phyloP scores from a whole-genome alignment of 2,888 invertebrate species.

The Plebejus melissa region DNA sequence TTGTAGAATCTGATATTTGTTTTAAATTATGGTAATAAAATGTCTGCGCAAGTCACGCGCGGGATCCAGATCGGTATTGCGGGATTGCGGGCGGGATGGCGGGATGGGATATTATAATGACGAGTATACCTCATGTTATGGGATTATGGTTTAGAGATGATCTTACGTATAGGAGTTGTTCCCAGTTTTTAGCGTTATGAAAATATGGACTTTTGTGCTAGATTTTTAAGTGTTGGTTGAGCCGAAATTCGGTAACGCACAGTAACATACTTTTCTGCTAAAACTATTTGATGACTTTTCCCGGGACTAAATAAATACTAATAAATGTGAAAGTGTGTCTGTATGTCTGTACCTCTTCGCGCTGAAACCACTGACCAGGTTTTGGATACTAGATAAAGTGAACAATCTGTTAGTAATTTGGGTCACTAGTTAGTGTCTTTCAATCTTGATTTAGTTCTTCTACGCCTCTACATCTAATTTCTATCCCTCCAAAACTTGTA shows the following conservation, averaged over 20 bases:
- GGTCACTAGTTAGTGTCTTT: no score
- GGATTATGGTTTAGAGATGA: neutral
- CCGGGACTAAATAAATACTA: no score
- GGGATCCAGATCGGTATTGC: slow-evolving; percentile 60
- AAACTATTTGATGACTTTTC: no score
- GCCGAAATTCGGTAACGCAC: neutral
- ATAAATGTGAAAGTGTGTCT: no score
- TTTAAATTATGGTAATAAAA: slow-evolving; percentile 81
- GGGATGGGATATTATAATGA: slow-evolving; percentile 38
- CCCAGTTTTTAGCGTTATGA: neutral
- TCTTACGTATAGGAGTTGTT: neutral
- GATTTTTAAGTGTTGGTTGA: no score
- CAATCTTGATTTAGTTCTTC: no score
- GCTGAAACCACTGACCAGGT: no score
- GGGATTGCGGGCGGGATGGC: slow-evolving; percentile 35
- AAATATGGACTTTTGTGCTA: neutral
- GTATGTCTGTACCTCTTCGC: no score
- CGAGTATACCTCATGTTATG: slow-evolving; percentile 33
- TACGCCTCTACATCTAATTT: neutral
- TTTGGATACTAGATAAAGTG: no score
- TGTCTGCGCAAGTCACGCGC: slow-evolving; percentile 76
- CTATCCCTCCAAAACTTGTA: neutral
- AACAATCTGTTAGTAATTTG: no score
- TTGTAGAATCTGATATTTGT: slow-evolving; percentile 81
- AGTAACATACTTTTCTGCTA: no score